Percentiles rank a stretch among this genome's conserved stretches.
Conservation (phyloP, 2,797 vertebrate species). For the Ictinia mississippiensis region DNA sequence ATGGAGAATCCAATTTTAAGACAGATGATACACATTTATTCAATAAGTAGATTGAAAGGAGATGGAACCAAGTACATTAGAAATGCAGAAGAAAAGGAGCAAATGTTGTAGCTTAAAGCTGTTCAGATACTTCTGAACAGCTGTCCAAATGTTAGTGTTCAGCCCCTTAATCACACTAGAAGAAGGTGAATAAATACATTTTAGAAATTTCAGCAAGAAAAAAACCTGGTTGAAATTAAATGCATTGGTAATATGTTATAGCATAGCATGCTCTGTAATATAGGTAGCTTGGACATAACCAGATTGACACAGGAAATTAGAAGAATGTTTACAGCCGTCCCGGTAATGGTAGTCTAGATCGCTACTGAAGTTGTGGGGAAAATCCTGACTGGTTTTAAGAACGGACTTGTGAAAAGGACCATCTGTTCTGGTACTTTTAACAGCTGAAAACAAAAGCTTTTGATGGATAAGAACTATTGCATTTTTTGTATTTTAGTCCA, state of each 20-base stretch:
- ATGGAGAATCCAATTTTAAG: not conserved
- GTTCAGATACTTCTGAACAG: conserved; percentile 15
- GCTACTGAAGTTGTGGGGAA: not conserved
- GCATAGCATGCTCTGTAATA: not conserved
- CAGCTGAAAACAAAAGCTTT: not conserved
- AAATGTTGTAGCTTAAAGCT: not conserved
- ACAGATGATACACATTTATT: not conserved
- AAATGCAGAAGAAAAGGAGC: not conserved
- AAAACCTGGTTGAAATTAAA: not conserved
- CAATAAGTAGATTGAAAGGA: not conserved
- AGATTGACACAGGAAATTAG: not conserved
- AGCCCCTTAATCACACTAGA: not conserved
- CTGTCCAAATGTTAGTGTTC: conserved; percentile 24
- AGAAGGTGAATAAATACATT: not conserved
- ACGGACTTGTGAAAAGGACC: not conserved
- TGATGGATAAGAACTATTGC: not conserved
- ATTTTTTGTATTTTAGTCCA: not conserved
- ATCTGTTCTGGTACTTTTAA: not conserved
- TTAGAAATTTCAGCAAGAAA: not conserved
- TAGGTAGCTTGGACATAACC: not conserved
- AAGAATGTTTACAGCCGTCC: not conserved
- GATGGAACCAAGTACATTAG: not conserved
- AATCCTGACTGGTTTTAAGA: not conserved
- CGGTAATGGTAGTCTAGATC: not conserved
- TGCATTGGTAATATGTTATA: not conserved